Evolutionary conservation across 2,888 invertebrate genomes (phyloP).

Genomic region (Leptopilina syphax): DNA sequence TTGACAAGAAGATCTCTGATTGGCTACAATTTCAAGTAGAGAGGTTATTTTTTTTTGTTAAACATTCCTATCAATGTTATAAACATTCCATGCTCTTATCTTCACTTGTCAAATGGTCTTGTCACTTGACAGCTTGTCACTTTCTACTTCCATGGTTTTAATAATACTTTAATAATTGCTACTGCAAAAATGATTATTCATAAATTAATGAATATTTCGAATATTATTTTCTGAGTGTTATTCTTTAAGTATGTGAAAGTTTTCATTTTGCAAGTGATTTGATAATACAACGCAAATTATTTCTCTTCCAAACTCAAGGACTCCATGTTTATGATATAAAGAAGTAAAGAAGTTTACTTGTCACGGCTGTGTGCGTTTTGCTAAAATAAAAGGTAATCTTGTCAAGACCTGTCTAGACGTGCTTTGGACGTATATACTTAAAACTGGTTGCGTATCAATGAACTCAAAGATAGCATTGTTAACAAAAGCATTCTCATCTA

Average conservation of each 20-base stretch:
- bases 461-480: slow-evolving; percentile 10
- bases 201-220: slow-evolving; percentile 14
- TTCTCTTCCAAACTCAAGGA: not conserved
- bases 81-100: slow-evolving; percentile 20
- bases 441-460: slow-evolving; percentile 30
- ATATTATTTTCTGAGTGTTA: slow-evolving; percentile 13
- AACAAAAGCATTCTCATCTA: not conserved
- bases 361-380: slow-evolving; percentile 34
- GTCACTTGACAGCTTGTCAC: slow-evolving; percentile 24
- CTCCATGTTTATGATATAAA: slow-evolving; percentile 17
- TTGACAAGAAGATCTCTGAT: not conserved
- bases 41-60: too few species aligned
- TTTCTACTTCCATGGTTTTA: slow-evolving; percentile 3
- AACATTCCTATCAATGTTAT: not conserved
- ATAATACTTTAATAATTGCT: not conserved
- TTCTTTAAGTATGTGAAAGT: not conserved
- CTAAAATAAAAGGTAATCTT: slow-evolving; percentile 38
- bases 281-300: not conserved
- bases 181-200: slow-evolving; percentile 15
- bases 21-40: not conserved
- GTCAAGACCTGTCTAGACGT: slow-evolving; percentile 37
- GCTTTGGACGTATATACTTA: slow-evolving; percentile 13
- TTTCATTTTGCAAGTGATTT: slow-evolving; percentile 5
- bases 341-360: slow-evolving; percentile 7
- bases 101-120: not conserved